phyloP scores from a whole-genome alignment of 1,140 invertebrate genomes.

The Telenomus remus region DNA sequence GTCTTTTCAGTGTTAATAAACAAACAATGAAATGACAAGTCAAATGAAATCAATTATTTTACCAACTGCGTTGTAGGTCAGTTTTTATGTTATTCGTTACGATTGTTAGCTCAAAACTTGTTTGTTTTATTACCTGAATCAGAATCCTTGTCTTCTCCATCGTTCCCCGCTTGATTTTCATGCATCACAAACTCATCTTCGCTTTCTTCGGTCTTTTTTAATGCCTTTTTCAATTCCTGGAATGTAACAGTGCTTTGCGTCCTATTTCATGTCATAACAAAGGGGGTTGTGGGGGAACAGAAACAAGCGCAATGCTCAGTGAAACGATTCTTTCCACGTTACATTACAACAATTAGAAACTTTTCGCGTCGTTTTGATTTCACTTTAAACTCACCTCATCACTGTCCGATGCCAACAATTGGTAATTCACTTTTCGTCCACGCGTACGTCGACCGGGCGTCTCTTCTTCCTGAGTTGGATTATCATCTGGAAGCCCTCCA shows the following conservation, averaged over 20 bases:
- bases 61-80: too few species aligned
- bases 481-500: constrained; percentile 76
- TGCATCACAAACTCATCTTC: constrained; percentile 77
- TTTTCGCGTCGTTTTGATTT: constrained; percentile 3
- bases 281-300: neutral
- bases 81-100: too few species aligned
- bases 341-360: constrained; percentile 5
- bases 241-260: constrained; percentile 32
- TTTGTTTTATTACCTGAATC: constrained; percentile 68
- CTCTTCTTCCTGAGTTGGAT: constrained; percentile 69
- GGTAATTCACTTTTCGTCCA: constrained; percentile 83
- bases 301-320: constrained; percentile 4
- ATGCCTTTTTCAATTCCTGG: constrained; percentile 72
- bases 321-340: constrained; percentile 4
- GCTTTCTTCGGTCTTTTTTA: constrained; percentile 75
- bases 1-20: too few species aligned
- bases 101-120: neutral
- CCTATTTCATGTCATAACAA: constrained; percentile 17
- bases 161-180: constrained; percentile 74
- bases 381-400: constrained; percentile 78
- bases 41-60: too few species aligned
- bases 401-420: constrained; percentile 79
- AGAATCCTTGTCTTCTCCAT: constrained; percentile 74
- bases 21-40: too few species aligned
- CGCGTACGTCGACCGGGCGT: constrained; percentile 77